phyloP scores from a whole-genome alignment of 2,888 invertebrate genomes.

The Philonicus albiceps region DNA sequence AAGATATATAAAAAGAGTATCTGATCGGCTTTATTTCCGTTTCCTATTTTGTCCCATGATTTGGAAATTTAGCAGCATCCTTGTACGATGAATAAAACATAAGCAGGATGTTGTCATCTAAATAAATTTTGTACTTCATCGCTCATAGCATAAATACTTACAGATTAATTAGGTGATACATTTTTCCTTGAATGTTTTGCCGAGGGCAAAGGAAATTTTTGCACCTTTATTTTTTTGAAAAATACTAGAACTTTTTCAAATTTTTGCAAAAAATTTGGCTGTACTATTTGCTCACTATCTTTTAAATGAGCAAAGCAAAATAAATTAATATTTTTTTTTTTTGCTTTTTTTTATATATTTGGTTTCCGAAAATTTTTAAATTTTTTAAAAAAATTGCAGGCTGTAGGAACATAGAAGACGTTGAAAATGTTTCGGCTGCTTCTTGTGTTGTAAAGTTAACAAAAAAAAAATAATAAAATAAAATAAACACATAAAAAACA shows the following conservation, averaged over 20 bases:
- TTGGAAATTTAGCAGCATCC: background rate
- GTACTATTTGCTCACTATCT: background rate
- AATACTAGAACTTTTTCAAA: constrained; percentile 10
- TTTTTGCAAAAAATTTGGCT: constrained; percentile 29
- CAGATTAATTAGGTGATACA: background rate
- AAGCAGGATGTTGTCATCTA: background rate
- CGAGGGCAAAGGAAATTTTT: background rate
- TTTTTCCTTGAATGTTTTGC: background rate
- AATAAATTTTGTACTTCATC: background rate
- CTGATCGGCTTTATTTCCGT: background rate
- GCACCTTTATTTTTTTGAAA: background rate
- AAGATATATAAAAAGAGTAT: background rate
- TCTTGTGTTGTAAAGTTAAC: background rate
- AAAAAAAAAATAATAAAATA: no score
- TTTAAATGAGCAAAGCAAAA: constrained; percentile 1
- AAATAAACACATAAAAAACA: background rate
- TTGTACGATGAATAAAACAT: background rate
- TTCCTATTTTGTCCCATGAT: background rate
- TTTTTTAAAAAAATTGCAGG: background rate
- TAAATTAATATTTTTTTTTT: no score
- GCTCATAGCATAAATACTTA: background rate
- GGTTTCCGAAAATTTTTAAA: constrained; percentile 6
- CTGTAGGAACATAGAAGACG: background rate
- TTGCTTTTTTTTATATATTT: background rate
- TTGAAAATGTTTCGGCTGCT: background rate